Conservation (phyloP, 2,113 vertebrate genomes). For the Ellobius talpinus region DNA sequence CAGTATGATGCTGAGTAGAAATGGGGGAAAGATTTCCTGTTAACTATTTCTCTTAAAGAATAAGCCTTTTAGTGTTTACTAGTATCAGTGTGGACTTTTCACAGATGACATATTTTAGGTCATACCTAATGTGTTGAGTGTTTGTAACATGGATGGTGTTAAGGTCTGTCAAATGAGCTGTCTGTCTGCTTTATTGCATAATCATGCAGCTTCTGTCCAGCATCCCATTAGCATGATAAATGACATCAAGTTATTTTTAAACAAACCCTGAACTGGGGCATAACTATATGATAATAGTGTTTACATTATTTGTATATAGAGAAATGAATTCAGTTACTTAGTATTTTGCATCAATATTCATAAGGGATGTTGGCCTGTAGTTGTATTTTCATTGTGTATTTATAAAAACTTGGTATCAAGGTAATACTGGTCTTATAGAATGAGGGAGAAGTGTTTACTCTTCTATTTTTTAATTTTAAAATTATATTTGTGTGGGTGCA, state of each 20-base stretch:
- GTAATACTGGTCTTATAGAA: neutral
- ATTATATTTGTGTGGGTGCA: neutral
- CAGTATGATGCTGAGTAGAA: neutral
- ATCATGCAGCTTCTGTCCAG: neutral
- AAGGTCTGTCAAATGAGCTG: conserved; percentile 4
- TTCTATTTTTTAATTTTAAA: neutral
- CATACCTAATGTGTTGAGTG: neutral
- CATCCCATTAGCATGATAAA: neutral
- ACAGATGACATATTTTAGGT: neutral
- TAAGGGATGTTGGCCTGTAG: neutral
- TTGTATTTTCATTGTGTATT: neutral
- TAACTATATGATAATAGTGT: neutral
- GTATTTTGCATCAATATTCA: neutral
- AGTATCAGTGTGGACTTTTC: neutral
- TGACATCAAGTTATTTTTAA: conserved; percentile 14
- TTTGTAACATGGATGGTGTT: neutral
- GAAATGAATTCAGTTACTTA: neutral
- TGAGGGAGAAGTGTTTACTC: neutral
- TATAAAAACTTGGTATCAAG: neutral
- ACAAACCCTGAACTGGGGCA: neutral
- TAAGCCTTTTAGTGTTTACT: neutral
- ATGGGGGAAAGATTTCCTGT: neutral
- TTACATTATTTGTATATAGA: neutral
- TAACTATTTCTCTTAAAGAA: neutral
- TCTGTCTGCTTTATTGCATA: neutral